Evolutionary conservation across 2,888 invertebrate species (phyloP), one percentile per base, ranked within the genome.

Genomic region (Maniola hyperantus): DNA sequence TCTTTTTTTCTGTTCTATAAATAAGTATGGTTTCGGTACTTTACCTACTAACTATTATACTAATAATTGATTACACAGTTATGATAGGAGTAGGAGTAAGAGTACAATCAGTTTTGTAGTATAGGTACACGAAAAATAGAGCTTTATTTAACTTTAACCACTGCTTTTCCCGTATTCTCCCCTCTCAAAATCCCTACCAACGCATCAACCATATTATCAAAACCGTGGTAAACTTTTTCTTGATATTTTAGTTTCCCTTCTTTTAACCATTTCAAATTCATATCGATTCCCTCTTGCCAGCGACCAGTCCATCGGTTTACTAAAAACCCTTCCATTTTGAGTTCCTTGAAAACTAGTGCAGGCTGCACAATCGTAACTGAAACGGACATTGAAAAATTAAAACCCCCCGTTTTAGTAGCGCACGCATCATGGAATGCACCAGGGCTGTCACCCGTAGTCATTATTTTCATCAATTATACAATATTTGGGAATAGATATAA

Each of bases 191-290:
- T 92, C 13, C 94, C 95, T 64, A 94, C 89, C 69, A 96, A 94
- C 44, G 96, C 96, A 58, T 94, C 91, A 1, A 95, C 95, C 93
- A 95, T 95, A 74, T 95, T 95, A 71, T 96, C 95, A 83, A 96
- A 96, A 2, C 96, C 96, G 68, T 95, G 86, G 2, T 95, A 95
- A 1, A 95, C 79, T 55, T 95, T 95, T 83, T 97, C 96, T 71
- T 90, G 89, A 78, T 95, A 95, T 76, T 94, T 94, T 11, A 97
- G 76, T 84, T 96, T 96, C 50, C 96, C 96, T 87, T 95, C 94
- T 58, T 87, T 84, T 67, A 96, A 84, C 95, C 94, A 95, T 67
- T 92, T 82, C n/a, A 93, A 76, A 83, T 96, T 95, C 72, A 94
- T 93, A 36, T 89, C 78, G 36, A 95, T 91, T 2, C 95, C 96